These are phyloP conservation scores for Callipepla californica DNA, from an alignment of 2,113 vertebrate species.

Conservation along the genomic window DNA sequence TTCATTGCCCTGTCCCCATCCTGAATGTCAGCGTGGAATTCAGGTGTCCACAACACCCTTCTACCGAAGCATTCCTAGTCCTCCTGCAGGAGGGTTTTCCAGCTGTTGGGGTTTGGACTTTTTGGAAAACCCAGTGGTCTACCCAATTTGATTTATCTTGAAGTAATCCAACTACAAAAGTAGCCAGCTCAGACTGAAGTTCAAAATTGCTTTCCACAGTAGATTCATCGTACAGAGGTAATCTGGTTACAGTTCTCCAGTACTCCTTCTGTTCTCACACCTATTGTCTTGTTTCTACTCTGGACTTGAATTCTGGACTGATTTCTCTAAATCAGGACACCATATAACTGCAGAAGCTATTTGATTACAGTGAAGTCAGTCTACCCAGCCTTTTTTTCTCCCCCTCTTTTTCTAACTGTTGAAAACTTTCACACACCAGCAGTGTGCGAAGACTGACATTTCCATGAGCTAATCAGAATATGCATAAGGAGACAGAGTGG, in stretches of 20 bases:
- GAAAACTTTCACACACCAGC: constrained; percentile 16
- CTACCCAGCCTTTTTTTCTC: not conserved
- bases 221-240: accelerated
- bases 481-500: not conserved
- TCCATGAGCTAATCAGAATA: constrained; percentile 41
- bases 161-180: not conserved
- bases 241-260: not conserved
- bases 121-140: not conserved
- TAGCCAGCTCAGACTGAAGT: not conserved
- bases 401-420: not conserved
- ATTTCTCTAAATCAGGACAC: not conserved
- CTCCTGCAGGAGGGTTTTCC: not conserved
- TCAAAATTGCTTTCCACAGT: not conserved
- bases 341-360: not conserved
- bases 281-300: not conserved
- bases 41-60: not conserved
- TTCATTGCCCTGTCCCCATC: not conserved
- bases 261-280: not conserved
- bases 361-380: not conserved
- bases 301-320: not conserved
- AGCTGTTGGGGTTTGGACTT: not conserved
- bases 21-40: not conserved
- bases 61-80: not conserved
- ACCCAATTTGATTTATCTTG: not conserved
- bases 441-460: not conserved